Evolutionary conservation across 2,888 invertebrate genomes (phyloP), one percentile per base, ranked within the genome.

Genomic region (Leucozona laternaria): DNA sequence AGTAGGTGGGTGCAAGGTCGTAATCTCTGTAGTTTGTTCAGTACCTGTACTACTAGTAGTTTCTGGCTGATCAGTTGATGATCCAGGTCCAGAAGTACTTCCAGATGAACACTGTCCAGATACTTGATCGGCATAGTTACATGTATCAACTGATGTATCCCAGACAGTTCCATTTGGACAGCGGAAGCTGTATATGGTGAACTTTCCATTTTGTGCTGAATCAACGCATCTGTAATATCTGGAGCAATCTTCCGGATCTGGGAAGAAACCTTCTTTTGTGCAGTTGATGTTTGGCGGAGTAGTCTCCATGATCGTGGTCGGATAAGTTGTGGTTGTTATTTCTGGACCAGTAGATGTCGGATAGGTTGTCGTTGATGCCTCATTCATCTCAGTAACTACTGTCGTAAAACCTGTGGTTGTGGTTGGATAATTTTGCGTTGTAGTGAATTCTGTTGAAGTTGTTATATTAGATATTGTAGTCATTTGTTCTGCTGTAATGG

Each of bases 151-250:
- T 22, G 93, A 92, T 85, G 94, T 93, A 90, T 94, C 94, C 94
- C 94, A 95, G 8, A 94, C 93, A 0, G 95, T 95, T 73, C 94
- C 94, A 15, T 92, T 92, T 2, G 93, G 93, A 88, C 95, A 95
- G 11, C 90, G 92, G 89, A 94, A 95, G 58, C 93, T 93, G 86
- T 94, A 93, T 40, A 92, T 93, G 22, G 90, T 92, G 88, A 91
- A 94, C 2, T 92, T 92, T 2, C 93, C 93, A 68, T 93, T 91
- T 48, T 89, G 88, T 17, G 89, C 89, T 4, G 89, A 77, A 62
- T 92, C 91, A 0, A 93, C 93, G 88, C 95, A 95, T 57, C 94
- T 93, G 86, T 94, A 94, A 90, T 95, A 95, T 88, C 94, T 94
- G 76, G 91, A 93, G 88, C 95, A 95, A 88, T 95, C 93, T 4